Conservation (phyloP, 2,113 vertebrate genomes). For the Ctenodactylus gundi region DNA sequence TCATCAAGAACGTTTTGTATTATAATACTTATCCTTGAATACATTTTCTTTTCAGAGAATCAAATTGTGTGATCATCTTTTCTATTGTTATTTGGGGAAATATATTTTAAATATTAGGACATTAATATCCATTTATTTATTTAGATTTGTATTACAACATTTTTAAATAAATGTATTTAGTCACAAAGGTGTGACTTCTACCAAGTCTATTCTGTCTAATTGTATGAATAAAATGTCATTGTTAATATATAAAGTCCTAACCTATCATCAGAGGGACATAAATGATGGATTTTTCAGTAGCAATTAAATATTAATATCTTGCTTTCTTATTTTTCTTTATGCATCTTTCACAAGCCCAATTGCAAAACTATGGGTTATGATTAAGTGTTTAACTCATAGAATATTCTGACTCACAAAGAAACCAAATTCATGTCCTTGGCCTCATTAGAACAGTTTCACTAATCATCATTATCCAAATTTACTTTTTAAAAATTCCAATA, state of each 20-base stretch:
- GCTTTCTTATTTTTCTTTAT: constrained; percentile 4
- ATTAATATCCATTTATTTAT: not conserved
- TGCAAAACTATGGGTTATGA: not conserved
- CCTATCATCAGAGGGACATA: not conserved
- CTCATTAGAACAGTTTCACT: constrained; percentile 65
- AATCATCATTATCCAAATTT: constrained; percentile 68
- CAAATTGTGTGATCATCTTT: not conserved
- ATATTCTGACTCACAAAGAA: constrained; percentile 51
- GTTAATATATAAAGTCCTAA: constrained; percentile 15
- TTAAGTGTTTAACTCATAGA: constrained; percentile 34
- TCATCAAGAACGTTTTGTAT: not conserved
- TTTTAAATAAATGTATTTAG: not conserved
- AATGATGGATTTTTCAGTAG: not conserved
- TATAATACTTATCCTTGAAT: not conserved
- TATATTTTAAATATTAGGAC: not conserved
- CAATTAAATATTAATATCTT: not conserved
- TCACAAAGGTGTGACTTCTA: not conserved
- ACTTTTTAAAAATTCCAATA: constrained; percentile 58
- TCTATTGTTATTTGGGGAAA: not conserved
- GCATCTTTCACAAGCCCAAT: not conserved
- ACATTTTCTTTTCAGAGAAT: not conserved
- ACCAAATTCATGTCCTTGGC: constrained; percentile 64
- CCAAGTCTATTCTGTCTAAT: not conserved
- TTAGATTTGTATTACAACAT: not conserved
- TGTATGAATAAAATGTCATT: not conserved